These are phyloP conservation scores for Tursiops truncatus DNA, from an alignment of 2,113 vertebrate genomes.

Conservation along the genomic window DNA sequence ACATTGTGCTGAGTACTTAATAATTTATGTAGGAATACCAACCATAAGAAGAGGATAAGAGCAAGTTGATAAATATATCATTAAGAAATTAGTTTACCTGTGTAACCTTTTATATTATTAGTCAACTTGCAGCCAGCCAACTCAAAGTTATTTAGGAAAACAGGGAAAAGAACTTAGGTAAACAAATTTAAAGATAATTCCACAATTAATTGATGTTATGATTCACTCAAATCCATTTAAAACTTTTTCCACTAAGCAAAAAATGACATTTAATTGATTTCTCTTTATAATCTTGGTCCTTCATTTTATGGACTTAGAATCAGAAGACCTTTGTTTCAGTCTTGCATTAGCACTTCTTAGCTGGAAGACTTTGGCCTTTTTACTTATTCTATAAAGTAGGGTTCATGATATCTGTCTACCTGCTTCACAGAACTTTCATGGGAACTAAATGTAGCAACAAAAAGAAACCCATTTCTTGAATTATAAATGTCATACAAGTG, in stretches of 20 bases:
- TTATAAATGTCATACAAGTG: constrained; percentile 24
- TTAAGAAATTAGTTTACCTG: not conserved
- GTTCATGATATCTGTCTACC: not conserved
- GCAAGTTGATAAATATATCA: not conserved
- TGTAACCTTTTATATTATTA: not conserved
- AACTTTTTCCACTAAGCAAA: not conserved
- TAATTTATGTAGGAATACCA: not conserved
- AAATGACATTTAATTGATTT: not conserved
- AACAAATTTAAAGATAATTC: not conserved
- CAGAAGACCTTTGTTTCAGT: not conserved
- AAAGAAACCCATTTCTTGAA: not conserved
- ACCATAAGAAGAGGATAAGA: not conserved
- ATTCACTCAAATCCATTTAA: not conserved
- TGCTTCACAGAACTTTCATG: not conserved
- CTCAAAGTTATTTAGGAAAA: not conserved
- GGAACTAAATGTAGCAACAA: not conserved
- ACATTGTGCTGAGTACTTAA: not conserved
- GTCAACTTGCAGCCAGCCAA: not conserved
- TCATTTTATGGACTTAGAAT: not conserved
- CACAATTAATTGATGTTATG: not conserved
- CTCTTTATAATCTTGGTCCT: not conserved
- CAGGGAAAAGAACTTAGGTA: not conserved
- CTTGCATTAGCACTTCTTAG: not conserved
- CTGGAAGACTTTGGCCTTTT: not conserved
- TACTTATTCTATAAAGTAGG: not conserved